Evolutionary conservation across 1,140 invertebrate genomes (phyloP).

Genomic region (Oppia nitens): DNA sequence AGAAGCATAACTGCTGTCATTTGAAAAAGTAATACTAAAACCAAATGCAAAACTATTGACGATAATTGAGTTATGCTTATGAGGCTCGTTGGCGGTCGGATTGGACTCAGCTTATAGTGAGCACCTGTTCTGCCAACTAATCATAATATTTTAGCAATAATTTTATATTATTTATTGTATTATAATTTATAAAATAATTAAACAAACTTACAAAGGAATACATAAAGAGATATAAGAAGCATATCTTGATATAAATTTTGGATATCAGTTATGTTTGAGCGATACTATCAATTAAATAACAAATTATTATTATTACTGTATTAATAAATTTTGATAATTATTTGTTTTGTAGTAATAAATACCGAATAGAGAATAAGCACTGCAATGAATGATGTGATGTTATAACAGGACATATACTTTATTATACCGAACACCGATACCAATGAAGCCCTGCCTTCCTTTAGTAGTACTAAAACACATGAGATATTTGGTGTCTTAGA

Average conservation of each 20-base stretch:
- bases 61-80: slow-evolving; percentile 32
- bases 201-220: slow-evolving; percentile 40
- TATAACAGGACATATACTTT: slow-evolving; percentile 94
- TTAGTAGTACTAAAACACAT: slow-evolving; percentile 69
- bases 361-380: slow-evolving; percentile 71
- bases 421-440: slow-evolving; percentile 93
- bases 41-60: slow-evolving; percentile 27
- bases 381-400: slow-evolving; percentile 78
- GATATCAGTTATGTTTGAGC: slow-evolving; percentile 40
- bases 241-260: slow-evolving; percentile 72
- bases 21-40: slow-evolving; percentile 29
- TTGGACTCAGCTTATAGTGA: slow-evolving; percentile 36
- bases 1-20: slow-evolving; percentile 29
- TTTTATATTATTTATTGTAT: too few relatives aligned
- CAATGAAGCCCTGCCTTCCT: slow-evolving; percentile 80
- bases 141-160: slow-evolving; percentile 7
- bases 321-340: background rate
- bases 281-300: slow-evolving; percentile 23
- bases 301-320: background rate
- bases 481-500: slow-evolving; percentile 68
- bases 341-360: slow-evolving; percentile 20
- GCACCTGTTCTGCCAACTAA: slow-evolving; percentile 49
- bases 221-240: slow-evolving; percentile 58
- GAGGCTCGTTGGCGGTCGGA: slow-evolving; percentile 40
- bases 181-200: background rate